Base-by-base conservation (phyloP, 2,113 vertebrate genomes). In the Brienomyrus brachyistius region DNA sequence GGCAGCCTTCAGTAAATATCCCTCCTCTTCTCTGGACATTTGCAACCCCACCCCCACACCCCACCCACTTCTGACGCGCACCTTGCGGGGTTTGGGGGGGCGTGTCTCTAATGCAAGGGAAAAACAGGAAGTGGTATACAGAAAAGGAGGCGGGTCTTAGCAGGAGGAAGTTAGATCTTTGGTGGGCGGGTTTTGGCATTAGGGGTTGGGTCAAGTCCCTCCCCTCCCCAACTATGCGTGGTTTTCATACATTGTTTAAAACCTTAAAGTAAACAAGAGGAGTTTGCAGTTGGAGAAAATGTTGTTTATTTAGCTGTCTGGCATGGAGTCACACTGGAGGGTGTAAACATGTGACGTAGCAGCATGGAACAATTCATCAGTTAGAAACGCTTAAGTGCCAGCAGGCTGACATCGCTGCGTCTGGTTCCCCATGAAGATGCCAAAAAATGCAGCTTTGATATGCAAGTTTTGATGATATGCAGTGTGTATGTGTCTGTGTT, bases 1-100 rank as follows among this genome's bases (percentile, higher is more conserved):
- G 93, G 96, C 97, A 91, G 96, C 97, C 93, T 97, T 98, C 97
- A 97, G 97, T 98, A 97, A 97, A 95, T 94, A 94, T 95, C 88
- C 92, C 94, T 93, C 93, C 90, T 56, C 74, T 59, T 59, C 88
- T 89, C 51, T 84, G 88, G 88, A 82, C 77, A 56, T 84, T 89
- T 77, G 59, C 88, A 77, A 43, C 74, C 40, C 74, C 74, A 48
- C 82, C 45, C 21, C 8, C 45, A 23, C 82, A 47, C 82, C 21
- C 82, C 43, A 84, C 23, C 70, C 88, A 82, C 82, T 70, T 40
- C 77, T 48, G 48, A 54, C 88, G 59, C 74, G 88, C 74, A 83
- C 13, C 10, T 7, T 50, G 23, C 4, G 77, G 48, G 47, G 45
- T 56, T 52, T 23, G 47, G 59, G 4, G 27, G 77, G 50, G 48